phyloP scores from a whole-genome alignment of 1,140 invertebrate genomes.

The Carposina sasakii region DNA sequence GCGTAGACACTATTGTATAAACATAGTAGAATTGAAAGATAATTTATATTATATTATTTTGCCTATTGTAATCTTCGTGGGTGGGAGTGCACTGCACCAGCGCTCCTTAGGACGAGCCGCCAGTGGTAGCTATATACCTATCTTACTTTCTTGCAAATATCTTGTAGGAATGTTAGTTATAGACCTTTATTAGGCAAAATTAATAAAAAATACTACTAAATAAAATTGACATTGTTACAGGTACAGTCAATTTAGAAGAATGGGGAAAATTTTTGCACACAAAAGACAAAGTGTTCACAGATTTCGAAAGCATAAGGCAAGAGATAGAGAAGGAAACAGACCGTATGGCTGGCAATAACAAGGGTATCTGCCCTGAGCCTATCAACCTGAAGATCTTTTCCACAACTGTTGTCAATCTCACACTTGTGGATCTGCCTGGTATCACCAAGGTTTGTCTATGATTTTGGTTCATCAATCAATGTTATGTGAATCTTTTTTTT shows the following conservation, averaged over 20 bases:
- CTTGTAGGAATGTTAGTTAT: too few species aligned
- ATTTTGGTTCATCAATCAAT: too few species aligned
- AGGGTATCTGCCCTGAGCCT: constrained; percentile 96
- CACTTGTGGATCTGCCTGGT: constrained; percentile 97
- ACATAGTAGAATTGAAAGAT: too few species aligned
- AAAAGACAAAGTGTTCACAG: constrained; percentile 90
- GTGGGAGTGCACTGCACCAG: too few species aligned
- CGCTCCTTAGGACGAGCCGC: too few species aligned
- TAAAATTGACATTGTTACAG: constrained; percentile 64
- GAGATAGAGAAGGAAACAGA: constrained; percentile 98
- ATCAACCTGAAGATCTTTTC: constrained; percentile 98
- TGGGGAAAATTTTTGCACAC: constrained; percentile 98
- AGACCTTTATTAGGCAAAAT: too few species aligned
- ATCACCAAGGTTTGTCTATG: constrained; percentile 89
- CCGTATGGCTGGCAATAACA: constrained; percentile 93
- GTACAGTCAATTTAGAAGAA: constrained; percentile 90
- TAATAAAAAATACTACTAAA: background rate
- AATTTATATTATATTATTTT: too few species aligned
- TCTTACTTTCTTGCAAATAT: too few species aligned
- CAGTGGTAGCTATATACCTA: too few species aligned
- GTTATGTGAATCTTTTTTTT: constrained; percentile 13
- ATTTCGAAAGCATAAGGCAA: constrained; percentile 92
- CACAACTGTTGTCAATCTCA: constrained; percentile 94
- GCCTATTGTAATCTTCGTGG: too few species aligned
- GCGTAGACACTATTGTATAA: too few species aligned